Percentiles rank a stretch among this genome's conserved stretches.
These are phyloP conservation scores for Catagonus wagneri DNA, from an alignment of 2,113 vertebrate species.

Conservation along the genomic window DNA sequence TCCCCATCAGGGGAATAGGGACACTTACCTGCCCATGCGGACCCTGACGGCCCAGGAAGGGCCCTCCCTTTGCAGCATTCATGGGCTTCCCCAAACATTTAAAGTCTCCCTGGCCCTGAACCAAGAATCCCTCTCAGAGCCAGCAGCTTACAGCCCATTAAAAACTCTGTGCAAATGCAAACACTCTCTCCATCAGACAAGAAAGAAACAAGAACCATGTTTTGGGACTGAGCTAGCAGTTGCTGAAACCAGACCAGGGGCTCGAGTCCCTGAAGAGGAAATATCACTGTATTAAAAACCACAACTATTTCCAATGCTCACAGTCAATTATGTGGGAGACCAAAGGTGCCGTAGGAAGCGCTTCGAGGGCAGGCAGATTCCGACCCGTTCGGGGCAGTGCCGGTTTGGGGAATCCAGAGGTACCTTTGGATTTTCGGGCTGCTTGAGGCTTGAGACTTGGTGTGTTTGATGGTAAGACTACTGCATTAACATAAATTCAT, in stretches of 20 bases:
- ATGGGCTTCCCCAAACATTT: slow-evolving; percentile 44
- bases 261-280: slow-evolving; percentile 82
- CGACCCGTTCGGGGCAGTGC: background rate
- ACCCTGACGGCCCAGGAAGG: background rate
- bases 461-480: background rate
- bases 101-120: slow-evolving; percentile 66
- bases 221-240: slow-evolving; percentile 75
- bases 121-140: slow-evolving; percentile 73
- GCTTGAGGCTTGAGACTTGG: background rate
- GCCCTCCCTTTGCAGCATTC: slow-evolving; percentile 7
- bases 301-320: slow-evolving; percentile 74
- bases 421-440: background rate
- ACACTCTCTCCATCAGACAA: slow-evolving; percentile 73
- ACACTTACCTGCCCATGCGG: background rate
- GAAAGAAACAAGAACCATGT: slow-evolving; percentile 79
- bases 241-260: slow-evolving; percentile 80
- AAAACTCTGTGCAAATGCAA: slow-evolving; percentile 75
- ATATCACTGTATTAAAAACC: slow-evolving; percentile 80
- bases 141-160: slow-evolving; percentile 58
- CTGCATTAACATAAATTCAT: background rate
- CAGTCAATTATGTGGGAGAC: slow-evolving; percentile 57
- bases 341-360: slow-evolving; percentile 47
- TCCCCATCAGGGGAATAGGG: background rate
- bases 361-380: background rate
- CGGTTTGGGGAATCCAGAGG: background rate